phyloP scores from a whole-genome alignment of 1,140 invertebrate genomes.

The Drosophila baimaii region DNA sequence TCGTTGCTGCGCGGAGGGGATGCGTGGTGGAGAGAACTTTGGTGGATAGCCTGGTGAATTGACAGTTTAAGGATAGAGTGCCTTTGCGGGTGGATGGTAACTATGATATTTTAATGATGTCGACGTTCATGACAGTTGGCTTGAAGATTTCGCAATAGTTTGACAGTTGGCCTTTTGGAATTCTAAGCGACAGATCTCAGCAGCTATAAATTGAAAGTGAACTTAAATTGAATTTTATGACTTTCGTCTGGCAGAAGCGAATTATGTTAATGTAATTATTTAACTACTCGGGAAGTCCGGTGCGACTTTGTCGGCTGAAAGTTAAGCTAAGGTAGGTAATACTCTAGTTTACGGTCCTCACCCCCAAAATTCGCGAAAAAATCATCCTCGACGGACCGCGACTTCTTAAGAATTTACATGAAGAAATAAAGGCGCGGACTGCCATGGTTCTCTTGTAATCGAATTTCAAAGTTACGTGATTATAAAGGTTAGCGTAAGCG shows the following conservation, averaged over 20 bases:
- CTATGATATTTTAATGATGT: conserved; percentile 79
- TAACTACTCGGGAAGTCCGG: not conserved
- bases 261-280: not conserved
- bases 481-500: no score
- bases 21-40: not conserved
- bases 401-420: no score
- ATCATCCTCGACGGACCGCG: no score
- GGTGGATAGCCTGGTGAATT: conserved; percentile 9
- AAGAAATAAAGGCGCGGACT: no score
- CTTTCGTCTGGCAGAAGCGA: conserved; percentile 27
- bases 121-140: conserved; percentile 73
- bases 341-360: no score
- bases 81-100: conserved; percentile 31
- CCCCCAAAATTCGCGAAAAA: no score
- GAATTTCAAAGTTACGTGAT: no score
- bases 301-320: no score
- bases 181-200: conserved; percentile 7
- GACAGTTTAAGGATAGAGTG: conserved; percentile 16
- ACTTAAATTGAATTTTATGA: conserved; percentile 30
- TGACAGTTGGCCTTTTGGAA: conserved; percentile 59
- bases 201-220: conserved; percentile 27
- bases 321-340: no score
- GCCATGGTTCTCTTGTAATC: no score
- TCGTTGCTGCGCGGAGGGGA: not conserved
- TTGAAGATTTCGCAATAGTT: conserved; percentile 65